A percentile compares a stretch with the other conserved stretches of the same genome.
Evolutionary conservation across 2,797 vertebrate genomes (phyloP).

Genomic region (Lacerta bilineata): DNA sequence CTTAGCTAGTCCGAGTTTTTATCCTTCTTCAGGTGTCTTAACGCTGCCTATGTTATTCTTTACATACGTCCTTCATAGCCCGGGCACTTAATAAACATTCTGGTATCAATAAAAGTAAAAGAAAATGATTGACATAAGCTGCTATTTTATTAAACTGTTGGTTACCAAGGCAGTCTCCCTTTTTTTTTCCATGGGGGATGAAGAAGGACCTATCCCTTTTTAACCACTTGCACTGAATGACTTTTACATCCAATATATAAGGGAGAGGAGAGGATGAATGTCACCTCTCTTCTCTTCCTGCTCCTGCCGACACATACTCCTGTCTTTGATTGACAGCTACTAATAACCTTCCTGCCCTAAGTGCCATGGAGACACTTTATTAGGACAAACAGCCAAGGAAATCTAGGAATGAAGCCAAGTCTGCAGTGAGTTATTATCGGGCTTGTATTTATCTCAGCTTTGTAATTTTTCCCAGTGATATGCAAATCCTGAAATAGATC

Average conservation of each 20-base stretch:
- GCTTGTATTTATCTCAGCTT: constrained; percentile 88
- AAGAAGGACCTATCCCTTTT: constrained; percentile 82
- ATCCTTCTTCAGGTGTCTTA: constrained; percentile 45
- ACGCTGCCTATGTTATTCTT: constrained; percentile 64
- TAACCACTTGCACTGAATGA: constrained; percentile 84
- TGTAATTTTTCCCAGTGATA: constrained; percentile 90
- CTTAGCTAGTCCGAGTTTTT: constrained; percentile 55
- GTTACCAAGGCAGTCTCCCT: constrained; percentile 73
- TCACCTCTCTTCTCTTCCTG: constrained; percentile 84
- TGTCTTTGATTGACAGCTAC: constrained; percentile 91
- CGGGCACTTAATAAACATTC: constrained; percentile 73
- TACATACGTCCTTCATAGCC: constrained; percentile 77
- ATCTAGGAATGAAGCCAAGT: constrained; percentile 91
- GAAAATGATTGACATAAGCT: constrained; percentile 78
- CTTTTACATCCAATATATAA: constrained; percentile 84
- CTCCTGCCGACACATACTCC: constrained; percentile 80
- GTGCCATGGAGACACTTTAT: constrained; percentile 90
- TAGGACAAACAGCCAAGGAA: constrained; percentile 91
- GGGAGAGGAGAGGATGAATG: constrained; percentile 84
- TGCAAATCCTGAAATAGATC: constrained; percentile 91
- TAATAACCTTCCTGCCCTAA: constrained; percentile 91
- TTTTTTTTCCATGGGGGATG: constrained; percentile 71
- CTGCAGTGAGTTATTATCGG: constrained; percentile 92
- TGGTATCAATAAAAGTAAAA: constrained; percentile 75
- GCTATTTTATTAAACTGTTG: constrained; percentile 80